Evolutionary conservation across 2,113 vertebrate genomes (phyloP).

Genomic region (Haliaeetus leucogaster): DNA sequence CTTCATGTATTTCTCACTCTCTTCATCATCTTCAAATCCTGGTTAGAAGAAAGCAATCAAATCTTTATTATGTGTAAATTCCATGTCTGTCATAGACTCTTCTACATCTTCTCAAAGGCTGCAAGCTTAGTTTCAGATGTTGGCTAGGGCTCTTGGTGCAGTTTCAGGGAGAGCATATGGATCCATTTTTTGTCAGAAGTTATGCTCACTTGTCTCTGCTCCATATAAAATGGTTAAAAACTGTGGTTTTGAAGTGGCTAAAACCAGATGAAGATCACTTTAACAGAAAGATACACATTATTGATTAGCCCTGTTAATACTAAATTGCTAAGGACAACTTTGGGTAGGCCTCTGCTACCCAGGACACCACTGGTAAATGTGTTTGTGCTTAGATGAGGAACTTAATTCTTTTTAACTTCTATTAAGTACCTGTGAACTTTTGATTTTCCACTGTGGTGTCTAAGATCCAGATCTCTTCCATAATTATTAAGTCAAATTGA

Average conservation of each 20-base stretch:
- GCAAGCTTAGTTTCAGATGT: background rate
- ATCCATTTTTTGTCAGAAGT: background rate
- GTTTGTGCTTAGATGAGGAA: background rate
- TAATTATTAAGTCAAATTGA: background rate
- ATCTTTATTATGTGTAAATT: background rate
- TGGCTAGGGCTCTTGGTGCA: background rate
- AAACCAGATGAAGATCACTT: background rate
- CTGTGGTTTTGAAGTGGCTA: background rate
- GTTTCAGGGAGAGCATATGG: background rate
- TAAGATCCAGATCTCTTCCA: background rate
- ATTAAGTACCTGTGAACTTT: background rate
- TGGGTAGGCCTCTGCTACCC: background rate
- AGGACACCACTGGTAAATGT: background rate
- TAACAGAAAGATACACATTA: background rate
- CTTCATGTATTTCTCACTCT: background rate
- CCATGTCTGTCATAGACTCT: background rate
- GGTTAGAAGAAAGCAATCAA: background rate
- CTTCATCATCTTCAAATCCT: background rate
- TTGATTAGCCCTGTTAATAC: background rate
- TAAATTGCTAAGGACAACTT: background rate
- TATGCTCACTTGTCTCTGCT: fast-evolving
- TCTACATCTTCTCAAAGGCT: background rate
- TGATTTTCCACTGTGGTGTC: background rate
- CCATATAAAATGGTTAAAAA: background rate
- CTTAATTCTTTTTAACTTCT: background rate